Percentiles rank a stretch among this genome's conserved stretches.
Evolutionary conservation across 2,888 invertebrate species (phyloP).

Genomic region (Cerastis leucographa): DNA sequence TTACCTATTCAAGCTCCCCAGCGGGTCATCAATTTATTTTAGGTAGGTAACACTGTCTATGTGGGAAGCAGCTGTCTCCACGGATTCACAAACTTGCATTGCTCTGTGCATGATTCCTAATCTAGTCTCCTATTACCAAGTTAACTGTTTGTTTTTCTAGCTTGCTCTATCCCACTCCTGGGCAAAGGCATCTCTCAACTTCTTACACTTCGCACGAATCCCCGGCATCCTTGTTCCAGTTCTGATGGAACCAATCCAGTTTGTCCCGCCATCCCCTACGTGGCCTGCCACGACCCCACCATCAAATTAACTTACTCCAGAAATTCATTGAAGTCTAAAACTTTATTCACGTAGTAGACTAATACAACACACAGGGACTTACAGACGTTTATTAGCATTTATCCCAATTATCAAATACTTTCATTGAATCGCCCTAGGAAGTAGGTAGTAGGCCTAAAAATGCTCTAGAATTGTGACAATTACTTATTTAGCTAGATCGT

Average conservation of each 20-base stretch:
- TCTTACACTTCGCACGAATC: not conserved
- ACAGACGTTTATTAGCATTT: not conserved
- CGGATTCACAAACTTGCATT: no score
- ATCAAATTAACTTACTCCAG: not conserved
- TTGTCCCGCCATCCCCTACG: not conserved
- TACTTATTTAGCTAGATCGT: slow-evolving; percentile 51
- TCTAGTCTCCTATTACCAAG: not conserved
- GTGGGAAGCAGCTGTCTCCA: no score
- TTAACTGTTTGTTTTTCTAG: not conserved
- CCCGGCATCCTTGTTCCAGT: fast-evolving
- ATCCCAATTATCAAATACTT: not conserved
- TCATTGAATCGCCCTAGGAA: slow-evolving; percentile 9
- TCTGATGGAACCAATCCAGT: not conserved
- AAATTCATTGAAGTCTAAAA: not conserved
- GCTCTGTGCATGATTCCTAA: no score
- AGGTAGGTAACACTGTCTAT: not conserved
- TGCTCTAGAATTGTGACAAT: slow-evolving; percentile 3
- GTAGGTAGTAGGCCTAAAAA: not conserved
- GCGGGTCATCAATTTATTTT: not conserved
- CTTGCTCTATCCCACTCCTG: not conserved
- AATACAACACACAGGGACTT: not conserved
- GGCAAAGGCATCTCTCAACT: not conserved
- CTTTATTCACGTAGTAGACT: not conserved
- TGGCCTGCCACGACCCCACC: not conserved
- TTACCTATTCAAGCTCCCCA: not conserved